These are phyloP conservation scores for Lophotriccus pileatus DNA, from an alignment of 2,797 vertebrate species.

Conservation along the genomic window DNA sequence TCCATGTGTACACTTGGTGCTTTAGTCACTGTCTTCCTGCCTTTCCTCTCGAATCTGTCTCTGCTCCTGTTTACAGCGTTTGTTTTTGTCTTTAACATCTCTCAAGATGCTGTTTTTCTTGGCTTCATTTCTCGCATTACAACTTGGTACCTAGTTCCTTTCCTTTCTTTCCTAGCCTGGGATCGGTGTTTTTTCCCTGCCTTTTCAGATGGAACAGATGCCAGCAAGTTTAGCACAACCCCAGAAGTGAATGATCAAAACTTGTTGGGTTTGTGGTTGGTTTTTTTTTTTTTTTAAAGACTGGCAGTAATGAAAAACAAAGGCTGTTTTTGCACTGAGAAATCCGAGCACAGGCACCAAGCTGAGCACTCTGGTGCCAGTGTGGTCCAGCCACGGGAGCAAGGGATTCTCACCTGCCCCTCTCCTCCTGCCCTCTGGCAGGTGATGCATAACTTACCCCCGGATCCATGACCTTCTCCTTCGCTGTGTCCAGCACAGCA, in stretches of 20 bases:
- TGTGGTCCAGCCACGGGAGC: accelerated
- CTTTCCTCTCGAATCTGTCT: constrained; percentile 46
- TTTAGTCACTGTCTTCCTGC: constrained; percentile 51
- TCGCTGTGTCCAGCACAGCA: background rate
- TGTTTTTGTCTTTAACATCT: constrained; percentile 28
- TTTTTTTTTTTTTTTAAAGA: background rate
- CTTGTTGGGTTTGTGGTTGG: background rate
- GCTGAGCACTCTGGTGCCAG: background rate
- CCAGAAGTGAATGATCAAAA: background rate
- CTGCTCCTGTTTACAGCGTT: background rate
- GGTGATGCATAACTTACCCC: accelerated
- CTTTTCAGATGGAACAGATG: background rate
- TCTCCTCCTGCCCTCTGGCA: background rate
- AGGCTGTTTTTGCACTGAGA: background rate
- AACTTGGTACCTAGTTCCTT: constrained; percentile 6
- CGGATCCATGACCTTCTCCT: background rate
- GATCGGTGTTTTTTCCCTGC: background rate
- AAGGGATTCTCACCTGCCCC: background rate
- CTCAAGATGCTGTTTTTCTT: constrained; percentile 30
- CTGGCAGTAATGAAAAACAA: constrained; percentile 12
- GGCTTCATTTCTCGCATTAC: background rate
- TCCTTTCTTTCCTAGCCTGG: background rate
- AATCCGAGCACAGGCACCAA: background rate
- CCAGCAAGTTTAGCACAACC: background rate
- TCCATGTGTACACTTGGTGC: background rate